phyloP scores from a whole-genome alignment of 1,140 invertebrate species.

The Achroia grisella region DNA sequence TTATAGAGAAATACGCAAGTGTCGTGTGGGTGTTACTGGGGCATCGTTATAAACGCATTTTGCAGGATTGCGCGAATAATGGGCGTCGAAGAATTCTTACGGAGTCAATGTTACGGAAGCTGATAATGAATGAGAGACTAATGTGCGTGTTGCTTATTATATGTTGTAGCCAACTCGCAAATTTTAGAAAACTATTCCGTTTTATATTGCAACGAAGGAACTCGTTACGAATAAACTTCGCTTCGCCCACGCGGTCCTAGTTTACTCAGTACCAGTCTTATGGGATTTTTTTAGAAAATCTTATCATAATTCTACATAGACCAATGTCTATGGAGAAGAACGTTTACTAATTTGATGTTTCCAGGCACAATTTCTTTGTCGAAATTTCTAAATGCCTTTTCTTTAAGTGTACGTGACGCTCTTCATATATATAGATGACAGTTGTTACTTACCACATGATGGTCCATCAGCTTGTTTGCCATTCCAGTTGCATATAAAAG shows the following conservation, averaged over 20 bases:
- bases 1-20: constrained; percentile 30
- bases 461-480: no score
- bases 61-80: constrained; percentile 41
- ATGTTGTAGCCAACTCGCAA: not conserved
- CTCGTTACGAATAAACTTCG: no score
- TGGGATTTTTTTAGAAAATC: not conserved
- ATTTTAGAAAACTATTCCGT: not conserved
- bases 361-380: no score
- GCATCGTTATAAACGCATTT: constrained; percentile 66
- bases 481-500: no score
- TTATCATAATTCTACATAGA: not conserved
- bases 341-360: no score
- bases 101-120: constrained; percentile 29
- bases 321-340: not conserved
- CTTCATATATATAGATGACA: no score
- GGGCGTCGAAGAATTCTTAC: constrained; percentile 37
- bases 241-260: no score
- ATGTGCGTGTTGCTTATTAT: constrained; percentile 17
- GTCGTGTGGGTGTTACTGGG: constrained; percentile 45
- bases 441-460: no score
- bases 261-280: no score
- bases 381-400: no score
- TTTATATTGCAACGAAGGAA: no score
- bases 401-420: no score
- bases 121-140: constrained; percentile 49